phyloP scores from a whole-genome alignment of 1,140 invertebrate genomes.

The Calephelis virginiensis region DNA sequence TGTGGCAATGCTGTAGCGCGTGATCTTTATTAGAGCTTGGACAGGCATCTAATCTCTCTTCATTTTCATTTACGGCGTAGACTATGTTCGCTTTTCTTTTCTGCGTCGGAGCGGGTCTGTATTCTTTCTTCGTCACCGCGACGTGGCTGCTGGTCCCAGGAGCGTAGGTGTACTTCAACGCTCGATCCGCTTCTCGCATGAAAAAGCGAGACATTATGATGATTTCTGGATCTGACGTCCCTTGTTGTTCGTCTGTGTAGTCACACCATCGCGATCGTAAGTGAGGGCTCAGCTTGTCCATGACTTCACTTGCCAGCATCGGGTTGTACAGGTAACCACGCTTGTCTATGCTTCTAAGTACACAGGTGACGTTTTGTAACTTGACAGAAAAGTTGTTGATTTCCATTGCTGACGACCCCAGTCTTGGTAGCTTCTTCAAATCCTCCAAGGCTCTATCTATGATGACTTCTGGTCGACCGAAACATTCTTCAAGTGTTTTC shows the following conservation, averaged over 20 bases:
- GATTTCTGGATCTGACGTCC: slow-evolving; percentile 18
- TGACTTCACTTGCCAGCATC: slow-evolving; percentile 15
- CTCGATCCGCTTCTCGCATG: slow-evolving; percentile 17
- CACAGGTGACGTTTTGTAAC: slow-evolving; percentile 19
- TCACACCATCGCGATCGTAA: slow-evolving; percentile 19
- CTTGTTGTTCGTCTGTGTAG: slow-evolving; percentile 15
- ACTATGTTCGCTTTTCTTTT: background rate
- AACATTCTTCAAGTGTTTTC: slow-evolving; percentile 30
- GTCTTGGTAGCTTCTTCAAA: slow-evolving; percentile 19
- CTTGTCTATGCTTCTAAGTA: slow-evolving; percentile 16
- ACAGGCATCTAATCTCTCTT: background rate
- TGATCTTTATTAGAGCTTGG: slow-evolving; percentile 2
- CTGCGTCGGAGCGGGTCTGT: background rate
- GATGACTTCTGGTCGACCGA: slow-evolving; percentile 30
- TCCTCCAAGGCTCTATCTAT: slow-evolving; percentile 25
- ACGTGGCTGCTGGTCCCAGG: background rate
- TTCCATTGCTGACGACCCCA: slow-evolving; percentile 17
- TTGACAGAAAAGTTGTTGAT: slow-evolving; percentile 25
- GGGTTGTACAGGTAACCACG: slow-evolving; percentile 24
- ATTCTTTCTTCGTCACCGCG: background rate
- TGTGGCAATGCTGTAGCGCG: slow-evolving; percentile 1
- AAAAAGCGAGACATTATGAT: slow-evolving; percentile 22
- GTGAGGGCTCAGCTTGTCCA: slow-evolving; percentile 23
- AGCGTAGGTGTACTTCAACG: background rate
- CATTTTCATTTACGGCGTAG: background rate